Evolutionary conservation across 1,140 invertebrate genomes (phyloP).

Genomic region (Semibalanus balanoides): DNA sequence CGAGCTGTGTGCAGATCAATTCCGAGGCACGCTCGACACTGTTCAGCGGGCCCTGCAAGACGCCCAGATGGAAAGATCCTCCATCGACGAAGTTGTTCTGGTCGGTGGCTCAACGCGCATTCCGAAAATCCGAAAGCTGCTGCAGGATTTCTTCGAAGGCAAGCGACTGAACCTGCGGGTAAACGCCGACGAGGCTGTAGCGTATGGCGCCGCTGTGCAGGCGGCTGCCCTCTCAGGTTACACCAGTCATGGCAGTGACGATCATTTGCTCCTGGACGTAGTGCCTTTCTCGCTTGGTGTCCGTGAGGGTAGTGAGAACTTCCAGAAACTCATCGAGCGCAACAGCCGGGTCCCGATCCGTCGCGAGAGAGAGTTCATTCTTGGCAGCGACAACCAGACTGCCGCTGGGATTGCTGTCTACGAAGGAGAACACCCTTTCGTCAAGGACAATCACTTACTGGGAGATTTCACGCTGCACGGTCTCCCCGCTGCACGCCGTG

Average conservation of each 20-base stretch:
- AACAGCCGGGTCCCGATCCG: constrained; percentile 30
- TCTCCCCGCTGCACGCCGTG: constrained; percentile 86
- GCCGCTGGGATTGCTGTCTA: constrained; percentile 42
- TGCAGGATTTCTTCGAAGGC: constrained; percentile 53
- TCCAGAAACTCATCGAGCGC: constrained; percentile 27
- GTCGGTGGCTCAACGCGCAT: constrained; percentile 31
- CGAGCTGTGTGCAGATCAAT: constrained; percentile 25
- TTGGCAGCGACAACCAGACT: constrained; percentile 32
- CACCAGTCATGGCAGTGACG: constrained; percentile 22
- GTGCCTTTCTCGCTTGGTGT: constrained; percentile 33
- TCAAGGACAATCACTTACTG: constrained; percentile 79
- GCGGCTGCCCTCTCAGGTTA: constrained; percentile 35
- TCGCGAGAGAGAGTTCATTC: constrained; percentile 26
- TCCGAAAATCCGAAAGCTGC: constrained; percentile 27
- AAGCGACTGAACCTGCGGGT: constrained; percentile 44
- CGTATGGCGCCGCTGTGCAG: constrained; percentile 76
- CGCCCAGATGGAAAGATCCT: constrained; percentile 47
- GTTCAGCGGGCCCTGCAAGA: constrained; percentile 53
- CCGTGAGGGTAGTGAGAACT: constrained; percentile 26
- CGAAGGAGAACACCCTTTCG: constrained; percentile 83
- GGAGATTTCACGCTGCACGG: constrained; percentile 88
- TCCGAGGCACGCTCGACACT: constrained; percentile 29
- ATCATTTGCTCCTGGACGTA: constrained; percentile 25
- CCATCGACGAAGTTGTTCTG: constrained; percentile 27
- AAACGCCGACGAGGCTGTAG: constrained; percentile 62